Conservation (phyloP, 2,113 vertebrate genomes). For the Patagioenas fasciata region DNA sequence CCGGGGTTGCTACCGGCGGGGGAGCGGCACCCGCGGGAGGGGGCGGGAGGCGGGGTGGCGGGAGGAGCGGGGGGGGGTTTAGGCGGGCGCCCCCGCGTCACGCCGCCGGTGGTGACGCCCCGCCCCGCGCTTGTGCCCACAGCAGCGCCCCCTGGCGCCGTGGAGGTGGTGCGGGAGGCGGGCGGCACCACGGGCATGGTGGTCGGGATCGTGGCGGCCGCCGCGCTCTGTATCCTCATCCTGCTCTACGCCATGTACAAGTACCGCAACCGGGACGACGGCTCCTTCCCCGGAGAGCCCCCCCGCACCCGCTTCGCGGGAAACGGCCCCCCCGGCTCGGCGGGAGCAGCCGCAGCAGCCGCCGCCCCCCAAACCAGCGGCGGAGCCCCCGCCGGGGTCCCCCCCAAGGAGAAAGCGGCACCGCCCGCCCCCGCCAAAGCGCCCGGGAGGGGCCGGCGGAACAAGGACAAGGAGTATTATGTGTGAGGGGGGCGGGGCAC, state of each 20-base stretch:
- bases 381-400: no score
- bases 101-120: conserved; percentile 47
- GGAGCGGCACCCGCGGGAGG: not conserved
- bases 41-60: not conserved
- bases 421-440: no score
- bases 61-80: not conserved
- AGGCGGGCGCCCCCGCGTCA: not conserved
- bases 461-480: no score
- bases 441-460: no score
- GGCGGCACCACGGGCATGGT: conserved; percentile 97
- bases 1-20: conserved; percentile 36
- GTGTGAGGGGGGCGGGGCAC: no score
- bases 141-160: conserved; percentile 90
- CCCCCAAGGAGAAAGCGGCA: no score
- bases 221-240: conserved; percentile 95
- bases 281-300: conserved; percentile 81
- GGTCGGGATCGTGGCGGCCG: conserved; percentile 93
- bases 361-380: no score
- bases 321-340: not conserved
- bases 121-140: conserved; percentile 89
- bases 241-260: conserved; percentile 99
- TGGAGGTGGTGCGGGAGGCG: conserved; percentile 93
- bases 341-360: no score
- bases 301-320: not conserved
- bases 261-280: conserved; percentile 95